phyloP scores from a whole-genome alignment of 1,140 invertebrate species.

The Fopius arisanus region DNA sequence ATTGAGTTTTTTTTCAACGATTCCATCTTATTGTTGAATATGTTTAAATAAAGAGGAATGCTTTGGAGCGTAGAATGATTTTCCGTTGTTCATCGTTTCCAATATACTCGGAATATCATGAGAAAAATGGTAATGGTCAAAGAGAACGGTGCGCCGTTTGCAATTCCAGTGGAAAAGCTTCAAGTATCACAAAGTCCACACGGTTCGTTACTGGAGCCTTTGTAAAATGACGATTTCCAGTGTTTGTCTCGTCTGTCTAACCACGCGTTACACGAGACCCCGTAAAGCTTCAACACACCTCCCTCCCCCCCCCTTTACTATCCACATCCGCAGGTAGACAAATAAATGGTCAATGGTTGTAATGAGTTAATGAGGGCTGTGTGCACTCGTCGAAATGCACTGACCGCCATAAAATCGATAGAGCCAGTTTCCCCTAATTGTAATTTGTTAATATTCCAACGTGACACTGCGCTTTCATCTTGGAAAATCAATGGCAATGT shows the following conservation, averaged over 20 bases:
- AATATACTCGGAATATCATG: background rate
- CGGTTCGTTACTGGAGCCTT: conserved; percentile 1
- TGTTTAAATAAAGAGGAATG: too few species aligned
- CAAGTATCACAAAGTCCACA: conserved; percentile 15
- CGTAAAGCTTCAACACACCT: background rate
- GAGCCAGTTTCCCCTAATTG: background rate
- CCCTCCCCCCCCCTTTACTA: background rate
- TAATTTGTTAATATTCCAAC: background rate
- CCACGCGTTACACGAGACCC: conserved; percentile 8
- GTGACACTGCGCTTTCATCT: background rate
- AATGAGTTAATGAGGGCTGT: conserved; percentile 14
- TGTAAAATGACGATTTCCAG: conserved; percentile 10
- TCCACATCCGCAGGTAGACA: background rate
- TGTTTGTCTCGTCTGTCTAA: conserved; percentile 8
- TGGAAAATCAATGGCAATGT: conserved; percentile 4
- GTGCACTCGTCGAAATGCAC: conserved; percentile 2
- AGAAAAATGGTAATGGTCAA: background rate
- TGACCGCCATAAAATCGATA: background rate
- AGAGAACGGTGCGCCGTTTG: background rate
- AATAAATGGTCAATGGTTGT: conserved; percentile 11
- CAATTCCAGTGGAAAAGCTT: conserved; percentile 1
- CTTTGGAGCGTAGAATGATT: background rate
- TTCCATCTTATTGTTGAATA: too few species aligned
- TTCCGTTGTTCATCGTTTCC: background rate
- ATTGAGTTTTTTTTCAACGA: too few species aligned